A percentile compares a stretch with the other conserved stretches of the same genome.
These are phyloP conservation scores for Gasterosteus aculeatus DNA, from an alignment of 2,113 vertebrate species.

Conservation along the genomic window DNA sequence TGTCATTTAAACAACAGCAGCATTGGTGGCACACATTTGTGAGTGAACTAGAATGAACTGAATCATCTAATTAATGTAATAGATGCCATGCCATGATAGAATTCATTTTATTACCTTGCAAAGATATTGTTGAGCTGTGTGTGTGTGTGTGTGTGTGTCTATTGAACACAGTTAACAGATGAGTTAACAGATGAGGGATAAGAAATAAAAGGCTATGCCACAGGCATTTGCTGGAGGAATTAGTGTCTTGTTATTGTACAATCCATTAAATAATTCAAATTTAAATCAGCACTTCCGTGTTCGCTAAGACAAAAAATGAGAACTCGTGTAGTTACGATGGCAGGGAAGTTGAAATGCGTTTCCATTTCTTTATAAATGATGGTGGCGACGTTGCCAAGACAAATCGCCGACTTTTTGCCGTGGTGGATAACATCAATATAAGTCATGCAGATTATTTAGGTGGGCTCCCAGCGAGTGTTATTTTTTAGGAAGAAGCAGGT, in stretches of 20 bases:
- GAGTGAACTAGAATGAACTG: slow-evolving; percentile 7
- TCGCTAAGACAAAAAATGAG: slow-evolving; percentile 11
- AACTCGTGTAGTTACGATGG: neutral
- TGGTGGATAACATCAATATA: neutral
- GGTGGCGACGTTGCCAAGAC: neutral
- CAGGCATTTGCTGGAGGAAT: slow-evolving; percentile 38
- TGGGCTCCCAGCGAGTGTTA: neutral
- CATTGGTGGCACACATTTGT: neutral
- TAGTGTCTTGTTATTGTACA: slow-evolving; percentile 47
- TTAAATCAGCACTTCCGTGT: slow-evolving; percentile 26
- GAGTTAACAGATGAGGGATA: slow-evolving; percentile 28
- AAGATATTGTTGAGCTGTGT: neutral
- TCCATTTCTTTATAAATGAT: neutral
- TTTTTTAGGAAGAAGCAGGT: neutral
- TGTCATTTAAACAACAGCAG: neutral
- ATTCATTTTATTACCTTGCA: slow-evolving; percentile 32
- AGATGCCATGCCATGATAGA: slow-evolving; percentile 27
- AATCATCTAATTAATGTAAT: slow-evolving; percentile 40
- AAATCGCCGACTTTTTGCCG: neutral
- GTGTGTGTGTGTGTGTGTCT: neutral
- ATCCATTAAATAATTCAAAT: slow-evolving; percentile 56
- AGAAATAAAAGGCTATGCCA: slow-evolving; percentile 41
- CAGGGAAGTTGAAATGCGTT: neutral
- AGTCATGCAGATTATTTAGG: neutral
- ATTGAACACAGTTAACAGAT: slow-evolving; percentile 16